Evolutionary conservation across 1,140 invertebrate genomes (phyloP).

Genomic region (Drosophila prosaltans): DNA sequence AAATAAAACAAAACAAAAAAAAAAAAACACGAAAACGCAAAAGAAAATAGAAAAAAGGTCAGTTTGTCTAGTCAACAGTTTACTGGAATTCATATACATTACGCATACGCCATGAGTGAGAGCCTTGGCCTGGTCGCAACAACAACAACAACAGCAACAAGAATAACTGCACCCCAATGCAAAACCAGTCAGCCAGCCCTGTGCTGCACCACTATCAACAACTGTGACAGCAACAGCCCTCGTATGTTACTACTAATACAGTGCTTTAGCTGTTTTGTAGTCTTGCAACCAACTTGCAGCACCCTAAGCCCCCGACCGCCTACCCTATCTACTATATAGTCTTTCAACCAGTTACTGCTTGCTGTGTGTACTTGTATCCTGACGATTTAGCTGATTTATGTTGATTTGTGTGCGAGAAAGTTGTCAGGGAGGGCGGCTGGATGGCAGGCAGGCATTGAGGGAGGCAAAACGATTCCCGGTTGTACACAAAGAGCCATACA

Average conservation of each 20-base stretch:
- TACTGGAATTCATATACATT: slow-evolving; percentile 12
- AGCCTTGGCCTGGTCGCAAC: slow-evolving; percentile 44
- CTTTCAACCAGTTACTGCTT: not conserved
- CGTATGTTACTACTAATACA: slow-evolving; percentile 64
- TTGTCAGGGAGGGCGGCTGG: slow-evolving; percentile 31
- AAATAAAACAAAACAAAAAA: too few species aligned
- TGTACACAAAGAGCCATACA: slow-evolving; percentile 49
- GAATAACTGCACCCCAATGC: slow-evolving; percentile 43
- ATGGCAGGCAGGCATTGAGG: slow-evolving; percentile 32
- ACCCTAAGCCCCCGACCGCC: not conserved
- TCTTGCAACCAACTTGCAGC: slow-evolving; percentile 5
- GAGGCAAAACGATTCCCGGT: slow-evolving; percentile 69
- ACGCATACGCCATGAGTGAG: slow-evolving; percentile 7
- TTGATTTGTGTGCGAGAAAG: slow-evolving; percentile 74
- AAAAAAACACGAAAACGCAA: too few species aligned
- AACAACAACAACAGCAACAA: slow-evolving; percentile 53
- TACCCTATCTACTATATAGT: not conserved
- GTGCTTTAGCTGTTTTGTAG: slow-evolving; percentile 45
- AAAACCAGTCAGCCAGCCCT: slow-evolving; percentile 32
- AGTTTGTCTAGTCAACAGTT: slow-evolving; percentile 13
- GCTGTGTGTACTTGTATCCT: slow-evolving; percentile 60
- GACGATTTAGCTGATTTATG: slow-evolving; percentile 79
- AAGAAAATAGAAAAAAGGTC: not conserved
- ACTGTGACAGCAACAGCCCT: slow-evolving; percentile 53
- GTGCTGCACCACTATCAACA: slow-evolving; percentile 28